Conservation (phyloP, 2,888 invertebrate genomes). For the Shargacucullia verbasci region DNA sequence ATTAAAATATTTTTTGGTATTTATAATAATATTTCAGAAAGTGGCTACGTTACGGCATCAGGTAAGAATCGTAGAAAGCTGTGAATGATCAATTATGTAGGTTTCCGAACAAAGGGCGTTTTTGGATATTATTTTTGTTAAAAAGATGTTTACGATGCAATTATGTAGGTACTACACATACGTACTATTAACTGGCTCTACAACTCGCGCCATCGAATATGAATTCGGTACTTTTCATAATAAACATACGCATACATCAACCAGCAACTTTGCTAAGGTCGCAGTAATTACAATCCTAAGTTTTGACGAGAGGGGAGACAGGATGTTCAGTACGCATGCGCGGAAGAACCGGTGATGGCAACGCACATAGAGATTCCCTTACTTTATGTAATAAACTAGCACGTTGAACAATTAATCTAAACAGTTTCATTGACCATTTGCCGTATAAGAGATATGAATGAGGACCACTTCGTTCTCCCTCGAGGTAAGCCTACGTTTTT, state of each 20-base stretch:
- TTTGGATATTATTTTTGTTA: background rate
- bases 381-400: conserved; percentile 52
- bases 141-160: too few relatives aligned
- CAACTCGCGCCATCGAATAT: too few relatives aligned
- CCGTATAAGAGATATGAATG: conserved; percentile 93
- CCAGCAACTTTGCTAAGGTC: conserved; percentile 50
- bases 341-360: conserved; percentile 56
- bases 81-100: too few relatives aligned
- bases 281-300: conserved; percentile 59
- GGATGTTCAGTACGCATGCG: conserved; percentile 69
- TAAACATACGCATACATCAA: conserved; percentile 5
- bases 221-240: background rate
- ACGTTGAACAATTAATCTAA: conserved; percentile 56
- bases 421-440: conserved; percentile 77
- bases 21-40: too few relatives aligned
- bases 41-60: too few relatives aligned
- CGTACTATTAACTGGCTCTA: background rate
- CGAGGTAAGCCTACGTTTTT: conserved; percentile 90
- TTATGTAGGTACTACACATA: background rate
- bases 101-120: too few relatives aligned
- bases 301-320: conserved; percentile 59
- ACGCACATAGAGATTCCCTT: conserved; percentile 51
- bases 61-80: too few relatives aligned
- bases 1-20: too few relatives aligned
- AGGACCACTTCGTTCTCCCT: conserved; percentile 95